These are phyloP conservation scores for Micrastur ruficollis DNA, from an alignment of 2,797 vertebrate genomes.

Conservation along the genomic window DNA sequence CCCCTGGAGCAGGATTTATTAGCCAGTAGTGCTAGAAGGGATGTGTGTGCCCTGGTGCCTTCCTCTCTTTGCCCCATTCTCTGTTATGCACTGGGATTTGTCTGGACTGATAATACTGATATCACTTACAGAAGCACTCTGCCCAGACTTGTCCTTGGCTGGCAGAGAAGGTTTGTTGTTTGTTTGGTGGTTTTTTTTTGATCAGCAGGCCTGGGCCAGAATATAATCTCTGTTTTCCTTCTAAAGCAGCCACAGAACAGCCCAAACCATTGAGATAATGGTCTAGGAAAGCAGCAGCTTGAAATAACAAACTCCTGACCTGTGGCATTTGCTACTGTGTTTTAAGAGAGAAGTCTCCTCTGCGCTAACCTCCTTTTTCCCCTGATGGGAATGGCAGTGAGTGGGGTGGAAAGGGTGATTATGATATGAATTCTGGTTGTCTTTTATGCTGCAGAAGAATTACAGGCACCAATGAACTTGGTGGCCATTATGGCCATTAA, in stretches of 20 bases:
- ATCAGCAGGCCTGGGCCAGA: neutral
- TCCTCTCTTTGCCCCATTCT: neutral
- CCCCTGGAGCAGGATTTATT: neutral
- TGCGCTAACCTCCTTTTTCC: neutral
- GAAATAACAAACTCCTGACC: neutral
- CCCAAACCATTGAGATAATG: neutral
- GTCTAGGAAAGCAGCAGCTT: neutral
- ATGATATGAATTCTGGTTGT: neutral
- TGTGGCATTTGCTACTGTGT: neutral
- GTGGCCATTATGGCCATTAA: neutral
- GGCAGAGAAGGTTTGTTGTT: neutral
- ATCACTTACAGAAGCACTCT: neutral
- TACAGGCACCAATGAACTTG: neutral
- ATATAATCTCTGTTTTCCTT: neutral
- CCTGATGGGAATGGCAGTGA: neutral
- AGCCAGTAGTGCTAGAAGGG: neutral
- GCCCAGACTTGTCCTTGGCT: neutral
- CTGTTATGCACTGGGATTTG: neutral
- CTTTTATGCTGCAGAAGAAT: neutral
- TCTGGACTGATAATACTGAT: slow-evolving; percentile 8
- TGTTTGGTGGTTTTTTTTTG: neutral
- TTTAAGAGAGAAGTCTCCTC: neutral
- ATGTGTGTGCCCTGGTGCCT: neutral
- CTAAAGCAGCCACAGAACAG: neutral
- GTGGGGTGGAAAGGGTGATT: neutral